Evolutionary conservation across 2,113 vertebrate genomes (phyloP).

Genomic region (Aptenodytes forsteri): DNA sequence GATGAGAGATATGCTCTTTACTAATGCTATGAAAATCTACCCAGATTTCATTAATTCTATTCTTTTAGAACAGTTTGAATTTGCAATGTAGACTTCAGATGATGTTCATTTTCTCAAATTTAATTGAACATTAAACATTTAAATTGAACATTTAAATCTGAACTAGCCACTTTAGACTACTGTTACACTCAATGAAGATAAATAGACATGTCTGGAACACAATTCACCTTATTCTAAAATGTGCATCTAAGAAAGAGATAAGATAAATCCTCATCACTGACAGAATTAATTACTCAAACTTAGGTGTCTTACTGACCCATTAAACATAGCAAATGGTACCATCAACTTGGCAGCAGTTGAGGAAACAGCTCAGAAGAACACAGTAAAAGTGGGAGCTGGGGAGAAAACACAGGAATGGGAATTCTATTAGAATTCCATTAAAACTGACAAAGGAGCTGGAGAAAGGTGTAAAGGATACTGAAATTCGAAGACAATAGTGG

Average conservation of each 20-base stretch:
- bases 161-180: neutral
- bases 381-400: neutral
- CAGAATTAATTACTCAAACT: neutral
- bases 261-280: neutral
- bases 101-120: neutral
- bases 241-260: neutral
- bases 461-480: neutral
- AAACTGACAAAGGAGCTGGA: neutral
- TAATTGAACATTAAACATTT: conserved; percentile 6
- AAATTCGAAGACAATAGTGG: neutral
- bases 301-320: neutral
- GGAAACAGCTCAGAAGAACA: neutral
- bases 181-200: neutral
- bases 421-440: neutral
- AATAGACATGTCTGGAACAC: neutral
- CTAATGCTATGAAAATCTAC: neutral
- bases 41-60: neutral
- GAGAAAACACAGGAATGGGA: neutral
- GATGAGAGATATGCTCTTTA: neutral
- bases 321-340: neutral
- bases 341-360: neutral
- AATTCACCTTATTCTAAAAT: neutral
- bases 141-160: conserved; percentile 4
- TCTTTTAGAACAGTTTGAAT: neutral
- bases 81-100: neutral